Evolutionary conservation across 1,140 invertebrate genomes (phyloP).

Genomic region (Acromyrmex heyeri): DNA sequence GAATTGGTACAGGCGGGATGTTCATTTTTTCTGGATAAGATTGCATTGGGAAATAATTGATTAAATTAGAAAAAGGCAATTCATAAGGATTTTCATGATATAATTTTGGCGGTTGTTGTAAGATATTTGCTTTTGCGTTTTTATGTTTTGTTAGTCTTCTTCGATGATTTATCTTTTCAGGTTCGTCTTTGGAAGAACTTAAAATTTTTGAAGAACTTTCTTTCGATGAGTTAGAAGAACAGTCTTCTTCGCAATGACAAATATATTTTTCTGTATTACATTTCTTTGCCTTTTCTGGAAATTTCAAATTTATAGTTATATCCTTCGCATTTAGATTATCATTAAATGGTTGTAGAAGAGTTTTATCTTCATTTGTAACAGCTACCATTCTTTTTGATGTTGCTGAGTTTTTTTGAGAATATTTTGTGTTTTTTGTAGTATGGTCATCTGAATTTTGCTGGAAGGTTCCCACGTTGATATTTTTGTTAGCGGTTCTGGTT

Average conservation of each 20-base stretch:
- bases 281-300: background rate
- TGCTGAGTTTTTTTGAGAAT: background rate
- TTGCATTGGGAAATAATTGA: constrained; percentile 13
- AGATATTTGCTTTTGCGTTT: background rate
- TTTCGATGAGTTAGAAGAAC: background rate
- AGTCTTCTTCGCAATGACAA: constrained; percentile 70
- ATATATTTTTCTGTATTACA: constrained; percentile 68
- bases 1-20: background rate
- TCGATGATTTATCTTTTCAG: background rate
- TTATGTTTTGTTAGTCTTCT: background rate
- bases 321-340: constrained; percentile 14
- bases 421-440: background rate
- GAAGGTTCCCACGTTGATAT: background rate
- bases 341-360: background rate
- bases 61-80: background rate
- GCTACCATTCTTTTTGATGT: background rate
- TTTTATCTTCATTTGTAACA: background rate
- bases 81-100: background rate
- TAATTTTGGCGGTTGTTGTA: background rate
- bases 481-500: background rate
- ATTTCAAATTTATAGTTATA: background rate
- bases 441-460: background rate
- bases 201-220: background rate
- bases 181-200: background rate
- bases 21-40: background rate